A percentile compares a stretch with the other conserved stretches of the same genome.
Conservation (phyloP, 2,888 invertebrate genomes). For the Sarcophaga variegata region DNA sequence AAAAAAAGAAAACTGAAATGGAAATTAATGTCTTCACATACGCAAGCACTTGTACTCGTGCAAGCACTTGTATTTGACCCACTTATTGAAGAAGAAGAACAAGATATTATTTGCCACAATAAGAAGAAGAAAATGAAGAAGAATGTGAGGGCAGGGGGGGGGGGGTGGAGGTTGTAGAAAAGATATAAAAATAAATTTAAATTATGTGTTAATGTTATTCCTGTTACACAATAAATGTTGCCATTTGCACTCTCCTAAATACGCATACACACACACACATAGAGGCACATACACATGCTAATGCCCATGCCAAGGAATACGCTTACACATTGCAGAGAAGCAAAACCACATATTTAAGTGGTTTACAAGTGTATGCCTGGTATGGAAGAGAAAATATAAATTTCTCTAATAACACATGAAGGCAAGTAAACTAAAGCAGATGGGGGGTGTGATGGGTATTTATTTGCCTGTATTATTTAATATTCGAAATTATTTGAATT, state of each 20-base stretch:
- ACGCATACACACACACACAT: background rate
- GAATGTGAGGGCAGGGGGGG: too few species aligned
- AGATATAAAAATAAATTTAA: constrained; percentile 67
- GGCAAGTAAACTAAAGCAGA: background rate
- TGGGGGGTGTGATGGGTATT: background rate
- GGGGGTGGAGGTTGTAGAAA: background rate
- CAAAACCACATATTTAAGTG: constrained; percentile 39
- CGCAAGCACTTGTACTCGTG: background rate
- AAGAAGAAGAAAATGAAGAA: background rate
- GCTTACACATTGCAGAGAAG: background rate
- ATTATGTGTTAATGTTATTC: constrained; percentile 67
- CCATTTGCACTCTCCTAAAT: constrained; percentile 47
- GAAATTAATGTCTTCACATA: background rate
- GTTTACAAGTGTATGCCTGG: background rate
- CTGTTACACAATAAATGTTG: constrained; percentile 65
- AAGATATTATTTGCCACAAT: background rate
- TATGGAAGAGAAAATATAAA: background rate
- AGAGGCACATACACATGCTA: background rate
- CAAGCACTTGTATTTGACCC: constrained; percentile 54
- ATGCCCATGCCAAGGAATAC: background rate
- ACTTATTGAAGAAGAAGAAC: constrained; percentile 34
- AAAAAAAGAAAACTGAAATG: background rate
- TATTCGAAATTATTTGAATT: constrained; percentile 40
- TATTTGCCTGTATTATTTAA: constrained; percentile 14
- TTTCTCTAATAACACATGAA: background rate